Percentiles rank a stretch among this genome's conserved stretches.
phyloP scores from a whole-genome alignment of 2,797 vertebrate genomes.

The Momotus momota region DNA sequence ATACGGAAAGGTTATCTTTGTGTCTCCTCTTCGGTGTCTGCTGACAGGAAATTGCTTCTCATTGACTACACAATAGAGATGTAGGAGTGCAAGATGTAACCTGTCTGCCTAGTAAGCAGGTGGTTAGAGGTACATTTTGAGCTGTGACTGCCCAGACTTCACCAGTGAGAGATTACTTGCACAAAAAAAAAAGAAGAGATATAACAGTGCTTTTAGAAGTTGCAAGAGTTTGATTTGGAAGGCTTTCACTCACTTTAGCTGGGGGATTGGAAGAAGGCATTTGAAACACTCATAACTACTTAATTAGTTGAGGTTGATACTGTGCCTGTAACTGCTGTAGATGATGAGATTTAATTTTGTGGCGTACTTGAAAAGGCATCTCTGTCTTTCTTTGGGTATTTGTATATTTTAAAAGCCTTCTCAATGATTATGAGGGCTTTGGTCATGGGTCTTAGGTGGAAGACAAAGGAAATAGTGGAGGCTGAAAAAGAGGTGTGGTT shows the following conservation, averaged over 20 bases:
- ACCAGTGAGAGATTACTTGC: not conserved
- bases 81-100: not conserved
- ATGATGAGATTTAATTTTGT: not conserved
- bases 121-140: not conserved
- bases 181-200: not conserved
- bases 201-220: not conserved
- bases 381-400: not conserved
- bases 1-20: not conserved
- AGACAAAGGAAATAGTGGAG: not conserved
- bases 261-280: not conserved
- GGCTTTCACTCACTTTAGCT: not conserved
- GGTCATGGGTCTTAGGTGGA: not conserved
- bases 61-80: not conserved
- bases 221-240: not conserved
- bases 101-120: not conserved
- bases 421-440: not conserved
- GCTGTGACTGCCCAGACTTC: not conserved
- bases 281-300: not conserved
- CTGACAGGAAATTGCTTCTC: constrained; percentile 1
- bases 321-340: not conserved
- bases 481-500: not conserved
- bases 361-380: not conserved
- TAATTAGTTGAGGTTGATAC: not conserved
- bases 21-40: not conserved
- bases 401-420: not conserved